Evolutionary conservation across 1,140 invertebrate species (phyloP), one percentile per base, ranked within the genome.

Genomic region (Choristoneura fumiferana): DNA sequence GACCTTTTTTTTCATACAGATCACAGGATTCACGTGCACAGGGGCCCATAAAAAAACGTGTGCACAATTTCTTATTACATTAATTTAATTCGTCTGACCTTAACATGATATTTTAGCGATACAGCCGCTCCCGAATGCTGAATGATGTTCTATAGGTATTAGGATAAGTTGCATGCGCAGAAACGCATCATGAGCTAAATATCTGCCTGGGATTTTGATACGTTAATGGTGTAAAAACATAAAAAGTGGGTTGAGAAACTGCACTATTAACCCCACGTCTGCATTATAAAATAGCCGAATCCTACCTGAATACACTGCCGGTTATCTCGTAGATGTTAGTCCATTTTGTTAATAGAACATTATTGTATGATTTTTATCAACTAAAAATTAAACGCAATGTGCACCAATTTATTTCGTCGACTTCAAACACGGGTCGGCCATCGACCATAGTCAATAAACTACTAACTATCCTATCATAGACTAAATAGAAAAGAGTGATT

Each of bases 201-300:
- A 76, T 76, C 45, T 73, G 70, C 69, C 73, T 75, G 69, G 73
- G 73, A 78, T 78, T 75, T 78, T 75, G 63, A 71, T 76, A 78
- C 66, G 71, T 74, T 73, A 68, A 49, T 49, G 65, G 62, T 80
- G 71, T 71, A 70, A 81, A 84, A 79, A 87, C 75, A 80, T 69
- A 80, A 77, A 77, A 84, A 76, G 70, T 78, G 68, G 68, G 76
- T 80, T 74, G 81, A 71, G 65, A 81, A 76, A 77, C 71, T 75
- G 78, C 43, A 82, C 81, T 78, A 77, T 71, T 67, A 76, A 68
- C 65, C 59, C 65, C 62, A 78, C 67, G 70, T 80, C 67, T 62
- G 54, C 69, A 58, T 59, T 33, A 59, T 63, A 57, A 64, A 57
- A 52, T 58, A 17, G 15, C 34, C 54, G 56, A 63, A 33, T 57